Conservation (phyloP, 1,140 invertebrate species). For the Adelges cooleyi region DNA sequence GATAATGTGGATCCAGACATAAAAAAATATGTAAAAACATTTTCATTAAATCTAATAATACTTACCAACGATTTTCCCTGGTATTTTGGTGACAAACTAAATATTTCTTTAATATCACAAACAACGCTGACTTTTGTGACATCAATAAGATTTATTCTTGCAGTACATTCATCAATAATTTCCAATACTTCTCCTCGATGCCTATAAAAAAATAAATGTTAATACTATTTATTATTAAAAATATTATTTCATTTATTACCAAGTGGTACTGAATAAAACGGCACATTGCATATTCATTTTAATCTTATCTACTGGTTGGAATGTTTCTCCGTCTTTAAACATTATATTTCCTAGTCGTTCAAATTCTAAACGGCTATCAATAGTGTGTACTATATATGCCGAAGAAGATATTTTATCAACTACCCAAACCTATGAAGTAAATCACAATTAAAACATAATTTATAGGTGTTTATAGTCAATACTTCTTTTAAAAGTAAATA, state of each 20-base stretch:
- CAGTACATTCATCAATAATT: not conserved
- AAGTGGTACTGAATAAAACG: not conserved
- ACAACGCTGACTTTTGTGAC: not conserved
- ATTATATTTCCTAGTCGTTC: not conserved
- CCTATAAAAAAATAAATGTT: not conserved
- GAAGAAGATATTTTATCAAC: slow-evolving; percentile 12
- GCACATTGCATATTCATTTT: not conserved
- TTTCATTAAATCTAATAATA: not conserved
- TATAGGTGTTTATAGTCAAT: too few relatives aligned
- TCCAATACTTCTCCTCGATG: not conserved
- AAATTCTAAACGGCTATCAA: slow-evolving; percentile 1
- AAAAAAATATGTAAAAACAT: too few relatives aligned
- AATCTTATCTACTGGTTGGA: not conserved
- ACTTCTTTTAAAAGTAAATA: too few relatives aligned
- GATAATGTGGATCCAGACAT: too few relatives aligned
- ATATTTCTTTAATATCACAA: slow-evolving; percentile 8
- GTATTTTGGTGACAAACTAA: slow-evolving; percentile 1
- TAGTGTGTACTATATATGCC: not conserved
- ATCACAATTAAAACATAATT: too few relatives aligned
- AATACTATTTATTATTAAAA: not conserved
- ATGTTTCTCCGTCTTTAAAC: not conserved
- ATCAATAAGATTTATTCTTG: slow-evolving; percentile 9
- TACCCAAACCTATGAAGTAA: not conserved
- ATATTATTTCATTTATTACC: not conserved
- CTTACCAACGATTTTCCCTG: slow-evolving; percentile 9